Evolutionary conservation across 2,113 vertebrate species (phyloP), one percentile per base, ranked within the genome.

Genomic region (Guaruba guarouba): DNA sequence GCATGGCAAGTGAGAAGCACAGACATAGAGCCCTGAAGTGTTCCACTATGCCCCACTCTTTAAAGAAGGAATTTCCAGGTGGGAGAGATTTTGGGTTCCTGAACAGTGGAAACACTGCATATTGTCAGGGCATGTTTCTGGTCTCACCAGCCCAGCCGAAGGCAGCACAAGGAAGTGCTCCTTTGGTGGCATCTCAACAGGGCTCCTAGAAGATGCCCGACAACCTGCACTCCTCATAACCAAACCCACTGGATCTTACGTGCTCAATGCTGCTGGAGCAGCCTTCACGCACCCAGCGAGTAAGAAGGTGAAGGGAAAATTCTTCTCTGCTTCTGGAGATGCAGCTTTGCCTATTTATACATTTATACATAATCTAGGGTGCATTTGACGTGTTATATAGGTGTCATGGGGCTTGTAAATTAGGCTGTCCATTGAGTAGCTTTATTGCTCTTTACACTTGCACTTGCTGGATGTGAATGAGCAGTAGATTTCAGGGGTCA

Each of bases 51-150:
- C 14, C 62, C 51, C 10, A 4, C 6, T 55, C 41, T 63, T n/a
- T 82, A 33, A 70, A 62, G 55, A 39, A 33, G n/a, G 11, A 22
- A 28, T 80, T 66, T 66, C 31, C 75, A 70, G 25, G 19, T 0
- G 1, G 83, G 41, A 55, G 55, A 64, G 24, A 20, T 68, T 39
- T 73, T 43, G 57, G 17, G 18, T 61, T n/a, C 29, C 29, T 37
- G 46, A 66, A 16, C 9, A 5, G 25, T 43, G 44, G 57, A 86
- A 67, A n/a, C 1, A 0, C 33, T 1, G 2, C 2, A 0, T 9
- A 20, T 62, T 15, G 8, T 52, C 44, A 48, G 19, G 31, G 5
- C 46, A 39, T 14, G 7, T 19, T 33, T 82, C 57, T 37, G 51
- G 25, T 51, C 57, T 71, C 49, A 41, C 8, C 49, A 35, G 52